A percentile compares a stretch with the other conserved stretches of the same genome.
phyloP scores from a whole-genome alignment of 2,113 vertebrate genomes.

The Romanogobio albipinnatus region DNA sequence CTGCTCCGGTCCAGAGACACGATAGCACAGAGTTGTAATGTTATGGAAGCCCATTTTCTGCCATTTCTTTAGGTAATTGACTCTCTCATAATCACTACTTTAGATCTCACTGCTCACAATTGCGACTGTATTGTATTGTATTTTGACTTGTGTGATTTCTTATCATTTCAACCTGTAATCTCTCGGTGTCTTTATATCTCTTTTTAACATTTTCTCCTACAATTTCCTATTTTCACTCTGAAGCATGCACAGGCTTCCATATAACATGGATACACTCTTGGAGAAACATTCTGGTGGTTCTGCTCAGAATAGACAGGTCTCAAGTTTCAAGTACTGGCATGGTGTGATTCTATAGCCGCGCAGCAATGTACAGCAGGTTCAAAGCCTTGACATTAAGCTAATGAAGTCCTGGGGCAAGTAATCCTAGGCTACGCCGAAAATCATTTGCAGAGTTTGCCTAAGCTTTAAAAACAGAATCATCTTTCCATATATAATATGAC shows the following conservation, averaged over 20 bases:
- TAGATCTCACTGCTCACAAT: background rate
- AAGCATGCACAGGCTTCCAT: background rate
- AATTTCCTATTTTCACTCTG: background rate
- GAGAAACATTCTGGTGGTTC: constrained; percentile 43
- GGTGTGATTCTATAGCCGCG: constrained; percentile 17
- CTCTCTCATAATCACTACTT: background rate
- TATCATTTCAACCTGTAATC: background rate
- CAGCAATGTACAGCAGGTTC: constrained; percentile 27
- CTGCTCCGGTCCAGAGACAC: too few relatives aligned
- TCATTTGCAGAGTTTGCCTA: background rate
- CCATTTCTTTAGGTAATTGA: background rate
- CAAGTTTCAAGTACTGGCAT: constrained; percentile 46
- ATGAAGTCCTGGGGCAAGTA: background rate
- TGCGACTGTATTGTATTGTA: too few relatives aligned
- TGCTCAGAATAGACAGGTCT: constrained; percentile 59
- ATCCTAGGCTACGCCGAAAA: background rate
- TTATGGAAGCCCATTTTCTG: too few relatives aligned
- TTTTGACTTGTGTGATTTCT: background rate
- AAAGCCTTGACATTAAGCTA: constrained; percentile 2
- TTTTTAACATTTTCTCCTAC: background rate
- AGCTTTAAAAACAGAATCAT: background rate
- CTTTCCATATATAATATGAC: background rate
- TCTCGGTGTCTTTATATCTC: background rate
- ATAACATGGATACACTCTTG: background rate
- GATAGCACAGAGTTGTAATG: too few relatives aligned